These are phyloP conservation scores for Lutjanus erythropterus DNA, from an alignment of 2,113 vertebrate species.

Conservation along the genomic window DNA sequence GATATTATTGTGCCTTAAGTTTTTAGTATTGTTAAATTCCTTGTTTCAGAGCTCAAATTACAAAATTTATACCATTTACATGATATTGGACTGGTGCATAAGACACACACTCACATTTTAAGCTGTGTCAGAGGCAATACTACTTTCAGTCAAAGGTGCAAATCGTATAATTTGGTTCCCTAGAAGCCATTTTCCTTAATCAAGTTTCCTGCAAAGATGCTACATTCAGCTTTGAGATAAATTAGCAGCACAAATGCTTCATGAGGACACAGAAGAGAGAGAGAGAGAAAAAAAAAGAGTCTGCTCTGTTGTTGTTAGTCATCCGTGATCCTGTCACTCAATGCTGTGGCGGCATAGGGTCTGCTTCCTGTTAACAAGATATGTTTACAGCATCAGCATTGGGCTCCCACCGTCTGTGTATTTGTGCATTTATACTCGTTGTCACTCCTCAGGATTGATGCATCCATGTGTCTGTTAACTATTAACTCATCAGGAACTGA, in stretches of 20 bases:
- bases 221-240: constrained; percentile 36
- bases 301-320: constrained; percentile 69
- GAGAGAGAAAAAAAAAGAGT: constrained; percentile 32
- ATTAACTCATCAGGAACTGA: constrained; percentile 74
- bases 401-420: constrained; percentile 74
- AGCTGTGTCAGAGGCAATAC: too few relatives aligned
- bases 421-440: constrained; percentile 70
- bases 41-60: too few relatives aligned
- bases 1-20: too few relatives aligned
- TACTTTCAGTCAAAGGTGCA: background rate
- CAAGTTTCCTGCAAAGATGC: constrained; percentile 23
- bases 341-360: constrained; percentile 71
- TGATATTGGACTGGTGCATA: too few relatives aligned
- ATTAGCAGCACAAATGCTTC: constrained; percentile 52
- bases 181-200: background rate
- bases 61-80: too few relatives aligned
- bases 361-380: constrained; percentile 83
- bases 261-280: constrained; percentile 25
- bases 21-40: too few relatives aligned
- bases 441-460: constrained; percentile 78
- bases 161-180: background rate
- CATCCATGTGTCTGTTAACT: constrained; percentile 70
- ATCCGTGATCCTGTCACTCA: constrained; percentile 78
- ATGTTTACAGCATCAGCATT: constrained; percentile 81
- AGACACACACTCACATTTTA: too few relatives aligned